Conservation (phyloP, 1,140 invertebrate genomes). For the Pararge aegeria region DNA sequence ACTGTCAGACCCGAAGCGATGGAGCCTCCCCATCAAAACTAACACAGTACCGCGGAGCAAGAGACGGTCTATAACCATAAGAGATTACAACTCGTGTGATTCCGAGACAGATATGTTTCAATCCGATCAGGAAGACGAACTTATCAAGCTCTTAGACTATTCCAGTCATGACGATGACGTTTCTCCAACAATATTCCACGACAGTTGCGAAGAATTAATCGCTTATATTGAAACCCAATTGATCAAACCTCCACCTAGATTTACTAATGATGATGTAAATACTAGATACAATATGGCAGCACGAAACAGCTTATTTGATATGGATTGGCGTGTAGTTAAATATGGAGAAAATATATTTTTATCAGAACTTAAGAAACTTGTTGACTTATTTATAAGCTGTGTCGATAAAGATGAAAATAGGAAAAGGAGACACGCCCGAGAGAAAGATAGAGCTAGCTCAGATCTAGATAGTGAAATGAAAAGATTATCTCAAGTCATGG, state of each 20-base stretch:
- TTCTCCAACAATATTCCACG: conserved; percentile 67
- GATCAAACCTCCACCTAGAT: conserved; percentile 37
- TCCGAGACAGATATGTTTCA: conserved; percentile 88
- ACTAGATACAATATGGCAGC: conserved; percentile 62
- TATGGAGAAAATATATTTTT: conserved; percentile 75
- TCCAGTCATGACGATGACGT: conserved; percentile 77
- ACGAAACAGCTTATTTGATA: conserved; percentile 63
- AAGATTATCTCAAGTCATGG: conserved; percentile 63
- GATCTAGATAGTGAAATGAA: conserved; percentile 72
- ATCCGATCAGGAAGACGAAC: conserved; percentile 90
- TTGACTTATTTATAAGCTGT: conserved; percentile 55
- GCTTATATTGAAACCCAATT: conserved; percentile 64
- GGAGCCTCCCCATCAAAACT: conserved; percentile 69
- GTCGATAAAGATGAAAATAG: conserved; percentile 51
- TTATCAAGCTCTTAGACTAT: conserved; percentile 82
- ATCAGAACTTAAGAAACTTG: conserved; percentile 67
- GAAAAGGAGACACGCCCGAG: conserved; percentile 43
- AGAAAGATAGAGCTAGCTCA: conserved; percentile 46
- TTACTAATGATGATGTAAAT: conserved; percentile 53
- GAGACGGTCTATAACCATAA: conserved; percentile 47
- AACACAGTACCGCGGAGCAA: conserved; percentile 50
- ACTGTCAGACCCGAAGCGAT: conserved; percentile 64
- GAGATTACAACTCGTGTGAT: conserved; percentile 76
- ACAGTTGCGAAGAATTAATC: conserved; percentile 67
- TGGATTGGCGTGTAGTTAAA: conserved; percentile 75